These are phyloP conservation scores for Panagrolaimus sp. DNA, from an alignment of 1,140 invertebrate species.

Conservation along the genomic window DNA sequence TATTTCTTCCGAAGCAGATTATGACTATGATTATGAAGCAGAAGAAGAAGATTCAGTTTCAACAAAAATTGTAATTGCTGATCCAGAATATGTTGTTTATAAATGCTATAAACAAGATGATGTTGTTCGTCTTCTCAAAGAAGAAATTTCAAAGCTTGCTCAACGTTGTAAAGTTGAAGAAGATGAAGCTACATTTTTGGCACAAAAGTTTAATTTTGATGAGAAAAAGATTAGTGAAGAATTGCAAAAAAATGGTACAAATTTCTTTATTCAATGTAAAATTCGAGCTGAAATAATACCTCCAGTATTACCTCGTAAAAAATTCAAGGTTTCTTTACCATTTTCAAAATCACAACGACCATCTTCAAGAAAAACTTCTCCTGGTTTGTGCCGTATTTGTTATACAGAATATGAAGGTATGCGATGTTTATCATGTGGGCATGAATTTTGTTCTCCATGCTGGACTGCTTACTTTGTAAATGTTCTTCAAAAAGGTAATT, in stretches of 20 bases:
- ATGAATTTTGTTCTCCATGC: constrained; percentile 34
- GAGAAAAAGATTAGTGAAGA: constrained; percentile 19
- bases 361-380: background rate
- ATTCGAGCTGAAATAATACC: constrained; percentile 25
- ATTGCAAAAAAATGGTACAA: constrained; percentile 32
- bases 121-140: constrained; percentile 15
- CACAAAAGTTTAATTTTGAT: constrained; percentile 6
- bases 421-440: constrained; percentile 32
- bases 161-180: background rate
- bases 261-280: constrained; percentile 27
- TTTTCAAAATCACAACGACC: constrained; percentile 15
- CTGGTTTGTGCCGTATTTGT: constrained; percentile 12
- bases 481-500: constrained; percentile 35
- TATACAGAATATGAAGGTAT: background rate
- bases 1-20: background rate
- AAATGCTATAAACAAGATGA: constrained; percentile 15
- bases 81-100: constrained; percentile 21
- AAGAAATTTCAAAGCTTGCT: constrained; percentile 10
- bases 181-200: constrained; percentile 16
- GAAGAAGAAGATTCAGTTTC: background rate
- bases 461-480: constrained; percentile 33
- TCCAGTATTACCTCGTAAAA: constrained; percentile 16
- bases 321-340: background rate
- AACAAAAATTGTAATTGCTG: constrained; percentile 3
- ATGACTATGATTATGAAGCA: background rate